Evolutionary conservation across 1,140 invertebrate species (phyloP).

Genomic region (Dolichoris vasculosae): DNA sequence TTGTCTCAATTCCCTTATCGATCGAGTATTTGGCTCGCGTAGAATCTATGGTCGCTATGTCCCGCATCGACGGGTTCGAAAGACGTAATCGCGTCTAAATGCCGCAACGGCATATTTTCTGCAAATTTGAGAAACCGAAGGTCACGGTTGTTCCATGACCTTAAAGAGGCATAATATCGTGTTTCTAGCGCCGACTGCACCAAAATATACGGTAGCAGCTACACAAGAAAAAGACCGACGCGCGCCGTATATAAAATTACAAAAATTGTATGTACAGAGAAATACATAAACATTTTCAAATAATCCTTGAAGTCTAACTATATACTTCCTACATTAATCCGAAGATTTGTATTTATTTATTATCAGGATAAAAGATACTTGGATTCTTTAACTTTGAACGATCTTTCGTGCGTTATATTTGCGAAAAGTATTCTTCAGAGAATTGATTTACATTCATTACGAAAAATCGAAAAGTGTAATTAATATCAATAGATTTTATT

Average conservation of each 20-base stretch:
- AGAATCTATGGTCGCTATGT: neutral
- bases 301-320: no score
- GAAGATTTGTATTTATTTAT: no score
- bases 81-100: neutral
- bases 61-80: neutral
- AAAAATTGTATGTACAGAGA: no score
- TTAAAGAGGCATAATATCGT: neutral
- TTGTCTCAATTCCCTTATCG: neutral
- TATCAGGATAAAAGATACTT: no score
- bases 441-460: no score
- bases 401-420: no score
- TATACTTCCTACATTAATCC: no score
- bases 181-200: neutral
- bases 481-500: no score
- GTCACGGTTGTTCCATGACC: neutral
- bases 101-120: neutral
- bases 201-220: neutral
- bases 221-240: neutral
- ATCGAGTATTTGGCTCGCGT: neutral
- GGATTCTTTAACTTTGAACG: no score
- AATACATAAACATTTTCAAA: no score
- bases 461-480: no score
- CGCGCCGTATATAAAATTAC: neutral
- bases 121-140: neutral
- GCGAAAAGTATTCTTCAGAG: no score